Evolutionary conservation across 2,113 vertebrate genomes (phyloP), one percentile per base, ranked within the genome.

Genomic region (Brevimyrus niger): DNA sequence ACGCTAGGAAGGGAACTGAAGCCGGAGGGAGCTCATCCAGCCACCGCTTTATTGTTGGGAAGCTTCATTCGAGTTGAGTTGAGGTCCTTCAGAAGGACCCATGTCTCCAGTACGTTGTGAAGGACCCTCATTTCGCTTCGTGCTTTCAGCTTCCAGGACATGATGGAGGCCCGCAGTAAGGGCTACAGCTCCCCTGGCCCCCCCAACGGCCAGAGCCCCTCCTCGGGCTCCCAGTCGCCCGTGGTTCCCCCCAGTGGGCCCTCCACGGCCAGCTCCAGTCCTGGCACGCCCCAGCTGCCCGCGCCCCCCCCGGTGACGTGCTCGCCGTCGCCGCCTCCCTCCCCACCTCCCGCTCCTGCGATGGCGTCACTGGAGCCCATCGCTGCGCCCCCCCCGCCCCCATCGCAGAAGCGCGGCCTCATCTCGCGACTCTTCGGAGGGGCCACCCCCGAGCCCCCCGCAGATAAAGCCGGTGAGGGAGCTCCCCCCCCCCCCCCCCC

Each of bases 191-290:
- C 97, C 0, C 97, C 98, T 0, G 93, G 94, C 4, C 93, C 96
- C 0, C 91, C 97, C 3, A 97, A 98, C 0, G 98, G 97, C 31
- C 98, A 99, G 92, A 99, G 97, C 92, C 97, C 97, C 0, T 97
- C 98, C 23, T 98, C 98, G 0, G 98, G 97, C 83, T 98, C 98
- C 35, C 98, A 98, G 95, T 99, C 98, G 0, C 98, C 98, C 0
- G 91, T 97, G 0, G 95, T 97, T 0, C 96, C 97, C 5, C 96
- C 94, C 0, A 97, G 97, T n/a, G 92, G 96, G 0, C 92, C 96
- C 0, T 98, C 97, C 0, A 97, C 97, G 0, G 97, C 96, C 91
- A 98, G 97, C 93, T 99, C 98, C 90, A 98, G 97, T 90, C 97
- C 98, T 0, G 92, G 97, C 92, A 98, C 97, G 0, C 98, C 97